A percentile compares a stretch with the other conserved stretches of the same genome.
Evolutionary conservation across 2,888 invertebrate species (phyloP).

Genomic region (Lymantria monacha): DNA sequence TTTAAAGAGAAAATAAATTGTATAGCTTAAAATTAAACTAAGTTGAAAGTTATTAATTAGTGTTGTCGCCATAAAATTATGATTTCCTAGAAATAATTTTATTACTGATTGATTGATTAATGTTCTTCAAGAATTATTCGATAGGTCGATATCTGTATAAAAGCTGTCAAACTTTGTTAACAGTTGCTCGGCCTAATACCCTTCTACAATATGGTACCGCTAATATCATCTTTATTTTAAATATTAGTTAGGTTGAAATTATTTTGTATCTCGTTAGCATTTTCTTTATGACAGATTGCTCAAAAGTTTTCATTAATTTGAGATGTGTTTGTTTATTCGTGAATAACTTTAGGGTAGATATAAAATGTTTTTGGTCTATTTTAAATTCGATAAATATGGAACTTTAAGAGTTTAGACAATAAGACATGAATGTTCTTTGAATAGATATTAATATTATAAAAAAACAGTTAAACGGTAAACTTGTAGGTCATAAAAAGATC

Average conservation of each 20-base stretch:
- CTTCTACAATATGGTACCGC: conserved; percentile 5
- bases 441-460: too few relatives aligned
- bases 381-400: too few relatives aligned
- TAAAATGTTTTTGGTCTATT: too few relatives aligned
- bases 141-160: conserved; percentile 39
- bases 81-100: conserved; percentile 33
- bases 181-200: conserved; percentile 31
- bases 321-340: conserved; percentile 24
- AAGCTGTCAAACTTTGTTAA: conserved; percentile 45
- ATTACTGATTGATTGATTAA: conserved; percentile 45
- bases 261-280: conserved; percentile 10
- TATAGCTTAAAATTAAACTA: background rate
- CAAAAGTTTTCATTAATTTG: conserved; percentile 31
- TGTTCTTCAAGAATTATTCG: conserved; percentile 38
- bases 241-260: background rate
- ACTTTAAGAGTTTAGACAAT: too few relatives aligned
- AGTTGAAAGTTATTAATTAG: conserved; percentile 9
- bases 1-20: too few relatives aligned
- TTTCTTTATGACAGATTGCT: conserved; percentile 31
- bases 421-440: too few relatives aligned
- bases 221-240: background rate
- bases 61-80: conserved; percentile 16
- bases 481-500: too few relatives aligned
- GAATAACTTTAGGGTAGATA: background rate
- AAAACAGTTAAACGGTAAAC: too few relatives aligned